Base-by-base conservation (phyloP, 2,113 vertebrate genomes). In the Lophura nycthemera region DNA sequence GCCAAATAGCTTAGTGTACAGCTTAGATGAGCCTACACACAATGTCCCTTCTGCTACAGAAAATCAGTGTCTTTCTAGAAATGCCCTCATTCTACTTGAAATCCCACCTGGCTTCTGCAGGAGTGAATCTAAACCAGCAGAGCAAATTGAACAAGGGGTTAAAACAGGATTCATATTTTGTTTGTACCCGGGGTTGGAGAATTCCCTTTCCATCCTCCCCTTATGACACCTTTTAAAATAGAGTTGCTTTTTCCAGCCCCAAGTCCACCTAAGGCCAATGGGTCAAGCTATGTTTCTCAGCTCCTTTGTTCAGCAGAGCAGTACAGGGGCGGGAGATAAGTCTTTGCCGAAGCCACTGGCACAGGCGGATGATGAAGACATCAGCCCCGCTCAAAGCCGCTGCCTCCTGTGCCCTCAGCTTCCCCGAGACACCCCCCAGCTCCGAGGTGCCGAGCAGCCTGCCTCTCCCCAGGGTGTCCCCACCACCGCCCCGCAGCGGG, bases 291-390 rank as follows among this genome's bases (percentile, higher is more conserved):
- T 20, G n/a, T 77, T 86, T 82, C 77, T 88, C 14, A 32, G 87
- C 72, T 57, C 59, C 74, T 96, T 96, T 93, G 52, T 91, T 92
- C 89, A 67, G 38, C 1, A 5, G 27, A 94, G 71, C 88, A 74
- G 64, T n/a, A 19, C 21, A 40, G 72, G 61, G 83, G 65, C 0
- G 1, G 1, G 32, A 92, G 80, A 80, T 72, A 95, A 89, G 76
- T 54, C 59, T 65, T 71, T 70, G 74, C n/a, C 0, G 1, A 86
- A 94, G 65, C 56, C 75, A 94, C 60, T 74, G 75, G 2, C 0
- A 34, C 56, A 48, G 40, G 81, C 27, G 24, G 70, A 54, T 34
- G 6, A 96, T 97, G 80, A 91, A 94, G 92, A 92, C 72, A 86
- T 82, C 86, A 86, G 83, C 42, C 43, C 48, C 69, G 67, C 11